Evolutionary conservation across 2,113 vertebrate genomes (phyloP).

Genomic region (Atherinomorus stipes): DNA sequence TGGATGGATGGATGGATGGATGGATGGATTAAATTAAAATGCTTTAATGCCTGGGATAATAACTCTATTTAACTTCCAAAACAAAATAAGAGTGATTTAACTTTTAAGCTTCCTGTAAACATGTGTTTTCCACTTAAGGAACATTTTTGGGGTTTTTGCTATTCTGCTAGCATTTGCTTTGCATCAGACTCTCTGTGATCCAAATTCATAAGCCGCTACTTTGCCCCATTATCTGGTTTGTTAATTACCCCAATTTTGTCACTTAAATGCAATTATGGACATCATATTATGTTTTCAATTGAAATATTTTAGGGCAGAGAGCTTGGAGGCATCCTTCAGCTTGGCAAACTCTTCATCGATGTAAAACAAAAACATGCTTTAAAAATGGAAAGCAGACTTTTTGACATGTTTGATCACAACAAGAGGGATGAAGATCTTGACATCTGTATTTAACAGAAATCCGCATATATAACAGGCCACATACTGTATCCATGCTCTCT

Average conservation of each 20-base stretch:
- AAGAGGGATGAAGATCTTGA: constrained; percentile 51
- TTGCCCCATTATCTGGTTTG: constrained; percentile 61
- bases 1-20: no score
- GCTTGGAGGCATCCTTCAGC: constrained; percentile 31
- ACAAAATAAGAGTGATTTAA: constrained; percentile 13
- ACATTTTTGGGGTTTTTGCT: constrained; percentile 31
- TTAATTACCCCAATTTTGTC: constrained; percentile 68
- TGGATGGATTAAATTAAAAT: no score
- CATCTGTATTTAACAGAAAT: constrained; percentile 65
- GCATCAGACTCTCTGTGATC: constrained; percentile 47
- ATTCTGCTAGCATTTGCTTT: constrained; percentile 55
- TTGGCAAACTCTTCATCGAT: constrained; percentile 50
- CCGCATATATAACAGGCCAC: constrained; percentile 30
- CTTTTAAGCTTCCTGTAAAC: constrained; percentile 37
- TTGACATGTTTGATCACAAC: constrained; percentile 60
- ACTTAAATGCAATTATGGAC: constrained; percentile 61
- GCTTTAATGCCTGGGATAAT: neutral
- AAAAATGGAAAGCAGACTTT: constrained; percentile 49
- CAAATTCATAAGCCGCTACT: constrained; percentile 48
- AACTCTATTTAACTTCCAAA: constrained; percentile 30
- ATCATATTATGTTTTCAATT: constrained; percentile 51
- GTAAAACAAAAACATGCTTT: constrained; percentile 55
- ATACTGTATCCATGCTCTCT: constrained; percentile 32
- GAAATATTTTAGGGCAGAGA: constrained; percentile 40
- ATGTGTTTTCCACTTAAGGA: constrained; percentile 46